Evolutionary conservation across 2,797 vertebrate species (phyloP), one percentile per base, ranked within the genome.

Genomic region (Muraenolepis orangiensis): DNA sequence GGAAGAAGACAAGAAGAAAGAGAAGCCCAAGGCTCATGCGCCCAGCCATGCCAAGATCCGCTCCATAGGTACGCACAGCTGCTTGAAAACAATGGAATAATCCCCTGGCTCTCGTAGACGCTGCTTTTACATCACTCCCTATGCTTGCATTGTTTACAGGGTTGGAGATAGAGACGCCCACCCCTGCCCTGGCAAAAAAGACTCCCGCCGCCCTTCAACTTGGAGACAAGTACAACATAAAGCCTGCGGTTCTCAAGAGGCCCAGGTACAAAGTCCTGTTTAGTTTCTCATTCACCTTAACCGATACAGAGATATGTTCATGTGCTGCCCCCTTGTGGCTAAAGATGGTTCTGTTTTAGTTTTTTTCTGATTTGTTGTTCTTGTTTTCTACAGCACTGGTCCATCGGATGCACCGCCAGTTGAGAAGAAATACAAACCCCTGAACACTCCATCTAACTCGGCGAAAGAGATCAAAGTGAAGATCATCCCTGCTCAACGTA

Each of bases 401-500:
- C 74, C 87, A 0, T 85, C 79, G 13, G 91, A 93, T 0, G 82
- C 82, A 0, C 95, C 95, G 0, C 95, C 93, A 0, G 92, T 94
- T 4, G 97, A 99, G 91, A 99, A 98, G 77, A 99, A 97, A 74
- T 98, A 99, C 89, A 99, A 99, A 84, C 97, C 97, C 20, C 93
- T 99, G 0, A 99, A 98, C 85, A 97, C 87, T 0, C 95, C 96
- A 0, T 95, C 96, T 0, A 99, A 98, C 61, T 82, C 96, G 1
- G 86, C 96, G 91, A 99, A 99, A 91, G 97, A 99, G 86, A 98
- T 98, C 87, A 98, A 98, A 95, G 96, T 98, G 77, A 98, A 98
- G 88, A 95, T 98, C 87, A 98, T 98, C 80, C 97, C 97, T 0
- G 91, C 97, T 0, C 97, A 97, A 32, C 97, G 97, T 98, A 91